phyloP scores from a whole-genome alignment of 2,113 vertebrate genomes.

The Plectropomus leopardus region DNA sequence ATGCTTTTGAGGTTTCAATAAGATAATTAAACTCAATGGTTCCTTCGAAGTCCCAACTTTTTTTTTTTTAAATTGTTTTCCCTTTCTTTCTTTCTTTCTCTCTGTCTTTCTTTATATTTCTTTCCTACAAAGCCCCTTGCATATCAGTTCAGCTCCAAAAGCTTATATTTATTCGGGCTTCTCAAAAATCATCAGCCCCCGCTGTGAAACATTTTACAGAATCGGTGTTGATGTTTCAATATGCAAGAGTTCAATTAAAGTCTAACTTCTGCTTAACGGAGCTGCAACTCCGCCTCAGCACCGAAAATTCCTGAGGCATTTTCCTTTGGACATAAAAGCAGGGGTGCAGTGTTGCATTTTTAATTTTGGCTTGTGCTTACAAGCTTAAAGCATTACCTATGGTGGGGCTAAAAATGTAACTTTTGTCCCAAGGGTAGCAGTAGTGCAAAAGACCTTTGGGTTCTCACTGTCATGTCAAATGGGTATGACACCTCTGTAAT shows the following conservation, averaged over 20 bases:
- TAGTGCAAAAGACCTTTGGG: neutral
- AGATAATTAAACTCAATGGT: slow-evolving; percentile 80
- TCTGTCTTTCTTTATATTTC: slow-evolving; percentile 13
- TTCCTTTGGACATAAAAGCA: slow-evolving; percentile 27
- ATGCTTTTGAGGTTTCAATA: slow-evolving; percentile 80
- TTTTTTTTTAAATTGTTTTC: slow-evolving; percentile 15
- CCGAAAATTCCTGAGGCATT: slow-evolving; percentile 27
- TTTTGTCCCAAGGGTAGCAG: neutral
- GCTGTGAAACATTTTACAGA: slow-evolving; percentile 59
- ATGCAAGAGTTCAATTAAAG: slow-evolving; percentile 62
- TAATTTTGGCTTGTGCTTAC: slow-evolving; percentile 3
- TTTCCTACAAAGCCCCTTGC: slow-evolving; percentile 29
- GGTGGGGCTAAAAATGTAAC: neutral
- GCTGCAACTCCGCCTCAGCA: slow-evolving; percentile 27
- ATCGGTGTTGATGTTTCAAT: slow-evolving; percentile 62
- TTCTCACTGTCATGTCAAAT: neutral
- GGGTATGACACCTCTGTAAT: neutral
- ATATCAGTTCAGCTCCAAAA: slow-evolving; percentile 41
- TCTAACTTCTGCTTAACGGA: slow-evolving; percentile 46
- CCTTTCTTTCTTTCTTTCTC: neutral
- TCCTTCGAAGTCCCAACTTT: slow-evolving; percentile 61
- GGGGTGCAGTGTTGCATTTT: slow-evolving; percentile 13
- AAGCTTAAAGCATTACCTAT: neutral
- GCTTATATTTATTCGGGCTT: slow-evolving; percentile 60
- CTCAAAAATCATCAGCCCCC: slow-evolving; percentile 47